Percentiles rank a stretch among this genome's conserved stretches.
phyloP scores from a whole-genome alignment of 1,140 invertebrate genomes.

The Pogonus chalceus region DNA sequence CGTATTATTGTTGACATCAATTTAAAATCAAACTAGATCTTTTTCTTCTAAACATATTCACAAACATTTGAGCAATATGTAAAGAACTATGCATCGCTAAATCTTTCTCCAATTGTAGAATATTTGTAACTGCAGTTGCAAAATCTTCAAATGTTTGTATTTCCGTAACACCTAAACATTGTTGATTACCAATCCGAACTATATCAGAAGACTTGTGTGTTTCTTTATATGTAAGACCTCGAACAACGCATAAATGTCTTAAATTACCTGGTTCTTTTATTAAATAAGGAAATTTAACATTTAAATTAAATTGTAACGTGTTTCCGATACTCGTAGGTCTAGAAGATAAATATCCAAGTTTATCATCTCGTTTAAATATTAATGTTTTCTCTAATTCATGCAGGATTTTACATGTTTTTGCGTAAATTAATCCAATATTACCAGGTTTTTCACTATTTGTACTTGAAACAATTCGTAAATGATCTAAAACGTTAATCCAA shows the following conservation, averaged over 20 bases:
- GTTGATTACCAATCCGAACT: slow-evolving; percentile 68
- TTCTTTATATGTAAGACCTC: slow-evolving; percentile 60
- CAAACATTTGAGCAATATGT: slow-evolving; percentile 60
- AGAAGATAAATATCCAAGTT: slow-evolving; percentile 77
- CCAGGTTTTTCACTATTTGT: slow-evolving; percentile 54
- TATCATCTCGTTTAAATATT: slow-evolving; percentile 62
- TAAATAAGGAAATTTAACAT: slow-evolving; percentile 75
- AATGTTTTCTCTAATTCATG: slow-evolving; percentile 54
- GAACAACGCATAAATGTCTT: slow-evolving; percentile 68
- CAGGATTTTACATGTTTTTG: slow-evolving; percentile 51
- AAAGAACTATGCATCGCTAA: slow-evolving; percentile 58
- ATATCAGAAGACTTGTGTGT: slow-evolving; percentile 49
- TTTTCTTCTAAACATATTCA: slow-evolving; percentile 58
- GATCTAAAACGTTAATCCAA: slow-evolving; percentile 90
- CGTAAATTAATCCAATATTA: slow-evolving; percentile 62
- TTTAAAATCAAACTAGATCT: slow-evolving; percentile 31
- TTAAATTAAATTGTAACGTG: slow-evolving; percentile 75
- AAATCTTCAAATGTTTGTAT: slow-evolving; percentile 79
- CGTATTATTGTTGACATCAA: slow-evolving; percentile 12
- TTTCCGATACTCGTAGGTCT: slow-evolving; percentile 82
- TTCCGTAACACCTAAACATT: slow-evolving; percentile 72
- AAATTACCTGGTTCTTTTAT: slow-evolving; percentile 73
- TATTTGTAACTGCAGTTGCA: slow-evolving; percentile 66
- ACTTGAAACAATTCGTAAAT: slow-evolving; percentile 69
- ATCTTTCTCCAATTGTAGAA: slow-evolving; percentile 62